These are phyloP conservation scores for Cynopterus brachyotis DNA, from an alignment of 2,113 vertebrate species.

Conservation along the genomic window DNA sequence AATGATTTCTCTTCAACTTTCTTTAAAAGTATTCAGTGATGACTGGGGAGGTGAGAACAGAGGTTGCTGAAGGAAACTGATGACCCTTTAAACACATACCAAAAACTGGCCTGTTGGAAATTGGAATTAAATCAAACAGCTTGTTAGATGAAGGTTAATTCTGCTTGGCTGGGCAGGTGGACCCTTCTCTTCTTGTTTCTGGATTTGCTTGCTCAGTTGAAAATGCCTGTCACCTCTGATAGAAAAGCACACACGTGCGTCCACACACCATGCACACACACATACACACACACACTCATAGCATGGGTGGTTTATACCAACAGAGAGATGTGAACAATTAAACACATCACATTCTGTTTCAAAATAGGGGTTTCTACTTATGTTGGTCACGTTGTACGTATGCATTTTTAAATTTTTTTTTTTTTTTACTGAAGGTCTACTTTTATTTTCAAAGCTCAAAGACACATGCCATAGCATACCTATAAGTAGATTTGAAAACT, in stretches of 20 bases:
- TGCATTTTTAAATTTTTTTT: no score
- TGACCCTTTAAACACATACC: background rate
- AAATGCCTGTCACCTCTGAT: background rate
- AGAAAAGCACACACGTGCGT: background rate
- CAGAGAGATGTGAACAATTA: background rate
- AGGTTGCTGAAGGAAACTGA: background rate
- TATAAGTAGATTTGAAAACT: constrained; percentile 9
- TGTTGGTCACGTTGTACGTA: background rate
- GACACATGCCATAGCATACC: background rate
- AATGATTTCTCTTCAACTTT: background rate
- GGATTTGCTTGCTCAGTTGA: background rate
- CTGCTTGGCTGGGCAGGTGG: background rate
- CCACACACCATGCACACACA: background rate
- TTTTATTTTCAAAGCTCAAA: background rate
- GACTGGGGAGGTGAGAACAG: background rate
- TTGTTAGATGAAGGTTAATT: background rate
- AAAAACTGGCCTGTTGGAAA: background rate
- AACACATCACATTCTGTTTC: background rate
- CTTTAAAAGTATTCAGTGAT: background rate
- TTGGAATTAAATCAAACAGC: background rate
- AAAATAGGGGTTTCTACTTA: background rate
- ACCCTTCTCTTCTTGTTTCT: background rate
- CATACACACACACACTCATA: background rate
- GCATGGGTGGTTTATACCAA: background rate
- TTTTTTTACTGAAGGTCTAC: background rate